These are phyloP conservation scores for Cepaea nemoralis DNA, from an alignment of 1,140 invertebrate species.

Conservation along the genomic window DNA sequence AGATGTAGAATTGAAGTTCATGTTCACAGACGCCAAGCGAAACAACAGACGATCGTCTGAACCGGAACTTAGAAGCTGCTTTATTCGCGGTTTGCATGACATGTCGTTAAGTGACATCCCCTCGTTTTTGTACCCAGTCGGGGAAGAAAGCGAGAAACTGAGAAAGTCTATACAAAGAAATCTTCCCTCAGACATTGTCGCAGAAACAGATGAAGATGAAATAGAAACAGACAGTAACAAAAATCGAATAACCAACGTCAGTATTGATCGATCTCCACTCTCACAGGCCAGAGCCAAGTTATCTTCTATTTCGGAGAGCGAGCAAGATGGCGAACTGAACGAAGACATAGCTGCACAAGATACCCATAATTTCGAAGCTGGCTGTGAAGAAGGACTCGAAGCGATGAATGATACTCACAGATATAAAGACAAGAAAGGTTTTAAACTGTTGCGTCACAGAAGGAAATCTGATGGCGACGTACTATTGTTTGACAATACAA, in stretches of 20 bases:
- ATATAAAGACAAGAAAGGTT: neutral
- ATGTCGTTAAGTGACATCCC: neutral
- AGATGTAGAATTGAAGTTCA: neutral
- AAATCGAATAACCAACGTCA: neutral
- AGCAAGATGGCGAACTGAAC: neutral
- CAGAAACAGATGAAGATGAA: conserved; percentile 29
- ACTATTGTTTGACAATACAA: neutral
- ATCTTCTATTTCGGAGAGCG: conserved; percentile 4
- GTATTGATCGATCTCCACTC: neutral
- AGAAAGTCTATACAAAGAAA: conserved; percentile 1
- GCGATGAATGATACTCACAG: neutral
- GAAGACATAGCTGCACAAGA: neutral
- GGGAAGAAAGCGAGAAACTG: neutral
- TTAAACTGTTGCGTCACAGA: neutral
- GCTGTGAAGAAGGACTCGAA: neutral
- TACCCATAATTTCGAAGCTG: neutral
- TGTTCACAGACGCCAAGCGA: neutral
- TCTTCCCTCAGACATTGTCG: conserved; percentile 28
- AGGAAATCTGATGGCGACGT: conserved; percentile 30
- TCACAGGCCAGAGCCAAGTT: neutral
- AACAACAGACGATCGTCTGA: conserved; percentile 3
- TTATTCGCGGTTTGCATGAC: neutral
- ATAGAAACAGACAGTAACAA: neutral
- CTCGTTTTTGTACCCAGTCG: neutral
- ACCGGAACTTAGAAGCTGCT: neutral